These are phyloP conservation scores for Ophion obscuratus DNA, from an alignment of 2,888 invertebrate genomes.

Conservation along the genomic window DNA sequence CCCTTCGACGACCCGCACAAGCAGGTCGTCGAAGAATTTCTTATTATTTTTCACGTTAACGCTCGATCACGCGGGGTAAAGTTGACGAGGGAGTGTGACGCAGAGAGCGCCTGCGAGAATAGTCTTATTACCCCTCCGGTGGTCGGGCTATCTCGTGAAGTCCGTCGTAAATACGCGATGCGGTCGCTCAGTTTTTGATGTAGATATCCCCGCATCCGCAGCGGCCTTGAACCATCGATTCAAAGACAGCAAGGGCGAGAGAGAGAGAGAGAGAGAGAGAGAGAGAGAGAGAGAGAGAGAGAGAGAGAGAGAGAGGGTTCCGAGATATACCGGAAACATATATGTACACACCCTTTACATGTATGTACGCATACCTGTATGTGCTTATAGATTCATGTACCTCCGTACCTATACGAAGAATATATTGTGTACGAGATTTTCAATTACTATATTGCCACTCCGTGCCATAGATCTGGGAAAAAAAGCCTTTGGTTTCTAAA, in stretches of 20 bases:
- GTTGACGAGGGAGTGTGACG: too few relatives aligned
- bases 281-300: not conserved
- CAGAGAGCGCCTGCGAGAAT: too few relatives aligned
- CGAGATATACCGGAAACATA: constrained; percentile 5
- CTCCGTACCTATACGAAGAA: not conserved
- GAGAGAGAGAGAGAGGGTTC: not conserved
- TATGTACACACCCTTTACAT: not conserved
- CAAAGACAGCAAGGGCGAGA: constrained; percentile 38
- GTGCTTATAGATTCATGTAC: not conserved
- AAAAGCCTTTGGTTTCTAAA: too few relatives aligned
- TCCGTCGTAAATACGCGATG: constrained; percentile 46
- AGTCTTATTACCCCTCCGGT: not conserved
- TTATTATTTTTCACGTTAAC: too few relatives aligned
- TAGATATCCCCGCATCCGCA: constrained; percentile 69
- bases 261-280: not conserved
- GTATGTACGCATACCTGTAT: not conserved
- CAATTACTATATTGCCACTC: constrained; percentile 26
- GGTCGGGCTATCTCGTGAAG: not conserved
- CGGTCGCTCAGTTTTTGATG: constrained; percentile 52
- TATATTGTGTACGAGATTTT: not conserved
- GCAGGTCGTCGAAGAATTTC: too few relatives aligned
- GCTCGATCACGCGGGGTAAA: too few relatives aligned
- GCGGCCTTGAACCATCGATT: constrained; percentile 76
- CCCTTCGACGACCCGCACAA: too few relatives aligned
- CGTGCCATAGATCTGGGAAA: too few relatives aligned